A percentile compares a stretch with the other conserved stretches of the same genome.
Conservation (phyloP, 1,140 invertebrate genomes). For the Heliconius hermathena region DNA sequence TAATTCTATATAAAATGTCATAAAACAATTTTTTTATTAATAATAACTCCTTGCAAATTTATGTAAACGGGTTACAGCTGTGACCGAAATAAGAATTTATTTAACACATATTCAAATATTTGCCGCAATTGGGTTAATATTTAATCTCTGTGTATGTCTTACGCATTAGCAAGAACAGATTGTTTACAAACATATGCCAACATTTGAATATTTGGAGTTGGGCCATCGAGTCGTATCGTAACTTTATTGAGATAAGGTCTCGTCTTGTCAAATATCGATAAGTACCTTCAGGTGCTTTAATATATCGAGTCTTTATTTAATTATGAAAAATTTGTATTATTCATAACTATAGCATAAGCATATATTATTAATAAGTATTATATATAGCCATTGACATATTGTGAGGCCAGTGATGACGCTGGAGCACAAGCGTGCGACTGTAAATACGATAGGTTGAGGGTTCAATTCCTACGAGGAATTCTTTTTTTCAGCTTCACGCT, state of each 20-base stretch:
- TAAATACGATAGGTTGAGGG: no score
- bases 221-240: background rate
- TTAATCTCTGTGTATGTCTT: constrained; percentile 21
- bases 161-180: constrained; percentile 9
- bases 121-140: constrained; percentile 26
- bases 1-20: no score
- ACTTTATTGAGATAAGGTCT: background rate
- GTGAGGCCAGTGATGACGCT: no score
- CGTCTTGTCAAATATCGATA: background rate
- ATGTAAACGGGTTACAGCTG: constrained; percentile 4
- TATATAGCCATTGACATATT: no score
- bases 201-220: constrained; percentile 18
- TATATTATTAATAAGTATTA: no score
- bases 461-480: no score
- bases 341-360: no score
- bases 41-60: background rate
- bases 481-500: no score
- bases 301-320: no score
- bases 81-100: constrained; percentile 3
- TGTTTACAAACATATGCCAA: constrained; percentile 20
- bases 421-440: no score
- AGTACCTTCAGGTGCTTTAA: background rate
- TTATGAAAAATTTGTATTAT: no score
- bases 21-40: background rate
- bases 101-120: constrained; percentile 21